Base-by-base conservation (phyloP, 2,797 vertebrate species). In the Falco concolor region DNA sequence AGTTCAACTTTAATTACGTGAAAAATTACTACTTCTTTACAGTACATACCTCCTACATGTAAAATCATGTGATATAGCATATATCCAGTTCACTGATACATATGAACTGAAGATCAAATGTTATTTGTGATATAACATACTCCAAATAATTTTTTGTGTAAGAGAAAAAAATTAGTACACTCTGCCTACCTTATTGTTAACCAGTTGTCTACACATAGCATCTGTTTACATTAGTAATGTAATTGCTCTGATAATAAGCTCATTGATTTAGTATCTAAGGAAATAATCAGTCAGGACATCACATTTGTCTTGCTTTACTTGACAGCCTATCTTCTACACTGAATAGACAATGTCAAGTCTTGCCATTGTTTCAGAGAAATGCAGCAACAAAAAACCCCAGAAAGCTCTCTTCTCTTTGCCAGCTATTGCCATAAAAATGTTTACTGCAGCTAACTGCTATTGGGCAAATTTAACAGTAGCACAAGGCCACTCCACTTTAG, bases 241-340 rank as follows among this genome's bases (percentile, higher is more conserved):
- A 99, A 99, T 99, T 99, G 98, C 97, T 96, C 98, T 98, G 98
- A 99, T 99, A 99, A 99, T 99, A 98, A 98, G 98, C 97, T 98
- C 98, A 98, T 98, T 99, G 99, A 98, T 99, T 99, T 98, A 98
- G 98, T 98, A 98, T 98, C 98, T 98, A 98, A 99, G 98, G 98
- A 98, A 99, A 98, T 98, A 98, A 98, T 99, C 98, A 98, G 98
- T 98, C 98, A 98, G 98, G 98, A 98, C 97, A 98, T 98, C 97
- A 96, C 98, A 99, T 99, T 98, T 98, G 98, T 99, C 99, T 99
- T 99, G 98, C 98, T 99, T 99, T 99, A 98, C 97, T 98, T 98
- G 98, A 99, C 98, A 98, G 97, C 97, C 97, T 97, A 92, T 98
- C 98, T 98, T 98, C 98, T 98, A 97, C 96, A 34, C 96, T 98